Percentiles rank a stretch among this genome's conserved stretches.
These are phyloP conservation scores for Amphiprion percula DNA, from an alignment of 2,113 vertebrate species.

Conservation along the genomic window DNA sequence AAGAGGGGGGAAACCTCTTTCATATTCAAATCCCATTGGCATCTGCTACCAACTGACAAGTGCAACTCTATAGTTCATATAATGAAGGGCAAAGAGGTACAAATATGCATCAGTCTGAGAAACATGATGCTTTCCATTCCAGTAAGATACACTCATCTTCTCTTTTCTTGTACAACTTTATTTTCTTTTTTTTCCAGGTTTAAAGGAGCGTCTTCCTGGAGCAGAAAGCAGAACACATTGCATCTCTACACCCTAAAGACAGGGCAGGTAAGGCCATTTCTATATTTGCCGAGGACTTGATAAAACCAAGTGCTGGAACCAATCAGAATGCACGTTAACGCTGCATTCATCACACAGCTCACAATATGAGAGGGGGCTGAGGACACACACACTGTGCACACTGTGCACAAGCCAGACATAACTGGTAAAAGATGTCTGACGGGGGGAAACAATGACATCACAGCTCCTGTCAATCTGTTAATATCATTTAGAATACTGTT, in stretches of 20 bases:
- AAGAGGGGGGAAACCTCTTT: conserved; percentile 51
- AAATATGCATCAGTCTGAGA: conserved; percentile 59
- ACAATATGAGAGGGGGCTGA: conserved; percentile 66
- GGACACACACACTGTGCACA: conserved; percentile 60
- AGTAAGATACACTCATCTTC: conserved; percentile 6
- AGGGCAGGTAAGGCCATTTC: conserved; percentile 63
- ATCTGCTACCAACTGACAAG: conserved; percentile 68
- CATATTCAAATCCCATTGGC: conserved; percentile 65
- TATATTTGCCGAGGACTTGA: conserved; percentile 71
- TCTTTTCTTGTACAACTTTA: not conserved
- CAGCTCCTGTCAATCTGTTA: conserved; percentile 69
- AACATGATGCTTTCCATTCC: conserved; percentile 37
- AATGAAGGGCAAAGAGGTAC: conserved; percentile 66
- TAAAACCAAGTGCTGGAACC: conserved; percentile 83
- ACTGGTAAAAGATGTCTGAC: conserved; percentile 28
- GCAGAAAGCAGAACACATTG: conserved; percentile 37
- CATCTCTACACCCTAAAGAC: conserved; percentile 47
- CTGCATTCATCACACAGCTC: conserved; percentile 84
- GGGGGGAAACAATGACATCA: conserved; percentile 54
- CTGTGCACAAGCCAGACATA: conserved; percentile 65
- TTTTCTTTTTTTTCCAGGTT: not conserved
- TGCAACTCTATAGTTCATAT: conserved; percentile 75
- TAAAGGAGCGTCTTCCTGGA: conserved; percentile 22
- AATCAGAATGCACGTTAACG: conserved; percentile 77
- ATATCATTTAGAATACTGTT: conserved; percentile 73